These are phyloP conservation scores for Isurus oxyrinchus DNA, from an alignment of 2,113 vertebrate genomes.

Conservation along the genomic window DNA sequence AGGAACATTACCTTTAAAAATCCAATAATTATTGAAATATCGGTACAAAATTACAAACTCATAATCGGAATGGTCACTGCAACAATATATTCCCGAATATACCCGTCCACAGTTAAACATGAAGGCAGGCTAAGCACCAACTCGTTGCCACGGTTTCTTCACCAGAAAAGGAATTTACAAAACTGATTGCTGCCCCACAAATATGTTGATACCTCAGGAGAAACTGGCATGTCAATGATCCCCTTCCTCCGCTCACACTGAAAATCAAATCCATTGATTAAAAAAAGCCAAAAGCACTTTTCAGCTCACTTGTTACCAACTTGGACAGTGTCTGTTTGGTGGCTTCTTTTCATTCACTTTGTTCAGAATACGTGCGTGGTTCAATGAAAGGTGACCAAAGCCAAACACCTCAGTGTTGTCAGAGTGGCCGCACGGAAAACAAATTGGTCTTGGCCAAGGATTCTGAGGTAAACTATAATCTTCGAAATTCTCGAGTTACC, in stretches of 20 bases:
- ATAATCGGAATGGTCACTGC: not conserved
- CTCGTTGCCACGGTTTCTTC: not conserved
- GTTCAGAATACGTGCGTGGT: not conserved
- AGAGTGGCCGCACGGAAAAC: not conserved
- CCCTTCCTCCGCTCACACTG: not conserved
- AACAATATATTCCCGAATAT: not conserved
- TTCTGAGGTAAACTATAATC: not conserved
- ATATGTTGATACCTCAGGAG: not conserved
- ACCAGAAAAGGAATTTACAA: not conserved
- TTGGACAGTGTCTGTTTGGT: not conserved
- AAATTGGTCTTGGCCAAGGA: not conserved
- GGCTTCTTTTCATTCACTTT: not conserved
- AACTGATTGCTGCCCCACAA: not conserved
- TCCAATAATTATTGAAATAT: not conserved
- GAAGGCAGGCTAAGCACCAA: not conserved
- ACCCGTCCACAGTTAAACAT: not conserved
- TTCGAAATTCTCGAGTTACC: not conserved
- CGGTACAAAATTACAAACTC: not conserved
- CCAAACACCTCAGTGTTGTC: not conserved
- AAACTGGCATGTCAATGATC: not conserved
- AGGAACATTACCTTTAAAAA: not conserved
- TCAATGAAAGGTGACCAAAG: not conserved
- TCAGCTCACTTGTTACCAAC: not conserved
- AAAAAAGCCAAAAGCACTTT: not conserved
- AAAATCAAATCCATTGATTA: not conserved